Evolutionary conservation across 2,797 vertebrate species (phyloP), one percentile per base, ranked within the genome.

Genomic region (Rhynchotus rufescens): DNA sequence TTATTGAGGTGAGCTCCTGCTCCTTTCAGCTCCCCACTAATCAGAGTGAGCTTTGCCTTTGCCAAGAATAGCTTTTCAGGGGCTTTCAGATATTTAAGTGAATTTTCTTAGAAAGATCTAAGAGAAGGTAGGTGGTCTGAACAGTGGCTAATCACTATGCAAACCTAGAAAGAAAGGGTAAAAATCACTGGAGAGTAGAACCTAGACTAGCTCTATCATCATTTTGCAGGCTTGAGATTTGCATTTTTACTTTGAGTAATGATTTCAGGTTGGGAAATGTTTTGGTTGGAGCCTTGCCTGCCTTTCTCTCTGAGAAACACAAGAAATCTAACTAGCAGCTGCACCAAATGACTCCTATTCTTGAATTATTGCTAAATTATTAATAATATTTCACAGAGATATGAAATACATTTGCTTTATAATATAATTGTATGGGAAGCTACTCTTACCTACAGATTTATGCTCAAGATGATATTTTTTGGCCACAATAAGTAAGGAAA

Each of bases 41-140:
- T 56, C 62, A 54, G 75, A 68, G 32, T 30, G 44, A 84, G 25
- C n/a, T 21, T 67, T 0, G 0, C 67, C 32, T 82, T 72, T 85
- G 40, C n/a, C 67, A 28, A 71, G 54, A 57, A 52, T 14, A 74
- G 52, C 30, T 61, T 86, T 42, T 34, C 88, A 20, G 74, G 45
- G 65, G 78, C 13, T n/a, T 74, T 74, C 65, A 92, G 57, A 5
- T 67, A 88, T 38, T 81, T 57, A 38, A 60, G 1, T 42, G 11
- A 30, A 16, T 86, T 91, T 84, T 77, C 65, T 71, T 90, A 81
- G 54, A 45, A 90, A 47, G 68, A 45, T 40, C 49, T 67, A 34
- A 32, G 38, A 49, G 36, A 81, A 61, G 4, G 10, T 10, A 42
- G 44, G 7, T 30, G 66, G 16, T 8, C 57, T 71, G 49, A 82